Conservation (phyloP, 2,888 invertebrate genomes). For the Drosophila dives region DNA sequence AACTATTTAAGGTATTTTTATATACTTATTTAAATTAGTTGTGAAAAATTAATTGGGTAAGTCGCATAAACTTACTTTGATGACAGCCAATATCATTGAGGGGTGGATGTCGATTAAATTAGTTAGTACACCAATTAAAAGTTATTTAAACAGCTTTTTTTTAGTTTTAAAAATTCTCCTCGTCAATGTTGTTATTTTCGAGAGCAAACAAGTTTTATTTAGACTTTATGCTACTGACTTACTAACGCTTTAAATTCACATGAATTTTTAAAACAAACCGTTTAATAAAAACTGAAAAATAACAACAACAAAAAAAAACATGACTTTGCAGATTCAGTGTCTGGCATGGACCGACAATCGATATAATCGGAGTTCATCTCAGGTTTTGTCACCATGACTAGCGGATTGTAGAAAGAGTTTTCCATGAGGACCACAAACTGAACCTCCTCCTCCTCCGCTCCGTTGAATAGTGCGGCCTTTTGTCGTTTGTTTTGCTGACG, state of each 20-base stretch:
- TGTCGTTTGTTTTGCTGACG: constrained; percentile 17
- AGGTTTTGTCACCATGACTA: constrained; percentile 12
- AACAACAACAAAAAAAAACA: no score
- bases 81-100: neutral
- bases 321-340: neutral
- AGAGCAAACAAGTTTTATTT: neutral
- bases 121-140: neutral
- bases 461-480: neutral
- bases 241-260: neutral
- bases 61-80: neutral
- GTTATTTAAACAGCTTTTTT: neutral
- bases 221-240: neutral
- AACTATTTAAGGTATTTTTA: neutral
- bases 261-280: neutral
- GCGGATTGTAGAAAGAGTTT: neutral
- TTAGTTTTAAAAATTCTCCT: neutral
- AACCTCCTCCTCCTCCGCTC: neutral
- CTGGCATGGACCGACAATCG: constrained; percentile 1
- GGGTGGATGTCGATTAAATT: neutral
- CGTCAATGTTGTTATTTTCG: neutral
- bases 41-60: no score
- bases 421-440: neutral
- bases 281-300: neutral
- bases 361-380: constrained; percentile 1
- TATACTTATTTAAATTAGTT: neutral